These are phyloP conservation scores for Heteronetta atricapilla DNA, from an alignment of 2,113 vertebrate species.

Conservation along the genomic window DNA sequence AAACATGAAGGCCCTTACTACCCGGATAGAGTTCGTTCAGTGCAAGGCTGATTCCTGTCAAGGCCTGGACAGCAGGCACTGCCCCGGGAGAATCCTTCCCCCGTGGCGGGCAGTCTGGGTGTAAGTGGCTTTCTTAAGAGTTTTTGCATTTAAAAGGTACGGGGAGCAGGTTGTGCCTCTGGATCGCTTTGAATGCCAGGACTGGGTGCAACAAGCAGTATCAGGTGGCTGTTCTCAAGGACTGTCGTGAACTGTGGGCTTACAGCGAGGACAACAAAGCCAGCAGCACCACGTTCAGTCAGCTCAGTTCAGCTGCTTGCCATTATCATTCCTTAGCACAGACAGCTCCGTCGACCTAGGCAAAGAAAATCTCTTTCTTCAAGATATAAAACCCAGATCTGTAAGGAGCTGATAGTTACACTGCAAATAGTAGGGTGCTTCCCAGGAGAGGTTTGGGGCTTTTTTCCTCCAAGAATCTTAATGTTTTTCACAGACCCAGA, in stretches of 20 bases:
- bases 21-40: not conserved
- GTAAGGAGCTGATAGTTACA: not conserved
- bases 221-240: not conserved
- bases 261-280: not conserved
- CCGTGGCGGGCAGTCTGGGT: not conserved
- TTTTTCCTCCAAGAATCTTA: not conserved
- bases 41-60: not conserved
- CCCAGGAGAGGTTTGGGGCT: not conserved
- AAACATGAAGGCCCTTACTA: not conserved
- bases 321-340: not conserved
- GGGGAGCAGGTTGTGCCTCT: not conserved
- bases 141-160: not conserved
- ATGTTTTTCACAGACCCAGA: not conserved
- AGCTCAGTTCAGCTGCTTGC: not conserved
- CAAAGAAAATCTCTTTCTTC: not conserved
- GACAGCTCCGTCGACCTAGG: not conserved
- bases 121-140: not conserved
- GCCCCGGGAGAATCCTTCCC: not conserved
- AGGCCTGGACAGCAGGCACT: not conserved
- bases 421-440: not conserved
- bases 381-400: not conserved
- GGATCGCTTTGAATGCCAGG: not conserved
- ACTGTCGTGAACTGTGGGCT: not conserved
- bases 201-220: not conserved
- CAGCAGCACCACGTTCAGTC: not conserved